Evolutionary conservation across 2,888 invertebrate species (phyloP), one percentile per base, ranked within the genome.

Genomic region (Brachyptera putata): DNA sequence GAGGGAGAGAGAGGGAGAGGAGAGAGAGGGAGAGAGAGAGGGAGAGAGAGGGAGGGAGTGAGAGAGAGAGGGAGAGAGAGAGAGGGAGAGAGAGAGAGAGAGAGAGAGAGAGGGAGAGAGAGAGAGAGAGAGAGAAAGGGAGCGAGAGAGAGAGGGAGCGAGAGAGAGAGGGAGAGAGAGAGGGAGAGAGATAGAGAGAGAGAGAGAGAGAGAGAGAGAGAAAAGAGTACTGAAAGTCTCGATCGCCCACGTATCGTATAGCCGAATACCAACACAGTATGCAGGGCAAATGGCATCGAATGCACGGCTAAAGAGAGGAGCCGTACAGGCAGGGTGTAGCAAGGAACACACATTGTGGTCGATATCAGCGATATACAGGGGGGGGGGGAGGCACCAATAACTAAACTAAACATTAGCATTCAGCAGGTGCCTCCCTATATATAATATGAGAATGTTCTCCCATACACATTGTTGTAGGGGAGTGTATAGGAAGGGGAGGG

Each of bases 381-480:
- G 2, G 39, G 39, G 39, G 7, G 16, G 43, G 11, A 14, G 14
- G 43, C 30, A 5, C 3, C 14, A 9, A 39, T 39, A 39, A 39
- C 50, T 50, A 50, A 46, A 21, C 46, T 11, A 46, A 22, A 50
- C 53, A 53, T 53, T 53, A 53, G 34, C 36, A 53, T 53, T 53
- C 53, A 53, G 53, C 34, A 53, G 36, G 53, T 53, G 34, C 18
- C 53, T 16, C 36, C 26, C 16, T 46, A n/a, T n/a, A 43, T 43
- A 21, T 11, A 30, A 30, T 30, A 30, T 30, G 30, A 11, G 30
- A 11, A 11, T 30, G 30, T 30, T 30, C 30, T n/a, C n/a, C n/a
- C n/a, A n/a, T n/a, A 21, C 46, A 46, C 46, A 46, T 46, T 46
- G 46, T 21, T 46, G 24, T 24, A 13, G 4, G 21, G 21, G 43